These are phyloP conservation scores for Anastatus disparis DNA, from an alignment of 1,140 invertebrate genomes.

Conservation along the genomic window DNA sequence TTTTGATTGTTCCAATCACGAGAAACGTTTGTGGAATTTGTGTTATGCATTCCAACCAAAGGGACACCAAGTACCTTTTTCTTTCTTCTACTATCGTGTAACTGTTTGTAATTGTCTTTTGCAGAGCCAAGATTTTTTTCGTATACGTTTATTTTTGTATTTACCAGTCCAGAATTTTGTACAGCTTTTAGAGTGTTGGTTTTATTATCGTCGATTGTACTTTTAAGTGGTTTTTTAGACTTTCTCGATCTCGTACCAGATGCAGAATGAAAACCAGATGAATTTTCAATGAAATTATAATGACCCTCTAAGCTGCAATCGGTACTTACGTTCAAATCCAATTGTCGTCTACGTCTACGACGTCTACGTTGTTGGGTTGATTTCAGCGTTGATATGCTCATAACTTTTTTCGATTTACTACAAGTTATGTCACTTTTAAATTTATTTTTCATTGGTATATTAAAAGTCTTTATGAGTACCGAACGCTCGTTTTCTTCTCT, in stretches of 20 bases:
- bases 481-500: constrained; percentile 14
- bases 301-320: constrained; percentile 17
- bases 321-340: constrained; percentile 1
- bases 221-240: not conserved
- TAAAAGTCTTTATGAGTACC: constrained; percentile 5
- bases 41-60: constrained; percentile 61
- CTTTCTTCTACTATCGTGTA: constrained; percentile 1
- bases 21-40: constrained; percentile 44
- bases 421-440: not conserved
- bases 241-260: not conserved
- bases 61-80: constrained; percentile 50
- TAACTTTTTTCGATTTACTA: constrained; percentile 7
- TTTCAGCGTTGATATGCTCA: not conserved
- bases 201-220: not conserved
- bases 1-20: constrained; percentile 2
- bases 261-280: not conserved
- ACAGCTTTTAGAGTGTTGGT: constrained; percentile 35
- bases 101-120: not conserved
- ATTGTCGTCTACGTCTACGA: not conserved
- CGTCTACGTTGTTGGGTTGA: constrained; percentile 1
- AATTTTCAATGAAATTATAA: constrained; percentile 28
- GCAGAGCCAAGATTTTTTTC: constrained; percentile 50
- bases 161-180: constrained; percentile 42
- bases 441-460: not conserved
- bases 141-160: constrained; percentile 58